Evolutionary conservation across 1,140 invertebrate genomes (phyloP).

Genomic region (Camponotus vicinus): DNA sequence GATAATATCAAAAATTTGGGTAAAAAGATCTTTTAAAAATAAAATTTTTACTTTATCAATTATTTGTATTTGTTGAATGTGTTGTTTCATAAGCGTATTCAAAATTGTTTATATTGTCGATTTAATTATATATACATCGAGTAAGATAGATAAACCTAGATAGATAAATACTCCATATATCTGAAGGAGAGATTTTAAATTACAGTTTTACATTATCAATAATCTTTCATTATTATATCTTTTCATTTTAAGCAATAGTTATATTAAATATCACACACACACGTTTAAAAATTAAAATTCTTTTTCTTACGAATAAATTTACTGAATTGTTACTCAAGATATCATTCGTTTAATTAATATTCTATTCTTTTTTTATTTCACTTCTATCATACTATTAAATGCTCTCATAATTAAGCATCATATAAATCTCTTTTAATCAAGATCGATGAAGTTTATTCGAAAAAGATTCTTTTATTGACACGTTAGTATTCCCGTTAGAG

Average conservation of each 20-base stretch:
- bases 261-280: neutral
- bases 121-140: neutral
- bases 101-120: neutral
- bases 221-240: no score
- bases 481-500: neutral
- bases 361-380: neutral
- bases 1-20: constrained; percentile 19
- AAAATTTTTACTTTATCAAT: neutral
- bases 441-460: neutral
- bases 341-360: constrained; percentile 22
- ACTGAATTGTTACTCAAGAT: neutral
- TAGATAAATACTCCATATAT: no score
- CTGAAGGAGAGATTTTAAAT: no score
- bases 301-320: neutral
- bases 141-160: no score
- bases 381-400: constrained; percentile 6
- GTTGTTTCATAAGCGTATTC: neutral
- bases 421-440: neutral
- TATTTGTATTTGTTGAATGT: neutral
- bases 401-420: neutral
- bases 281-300: constrained; percentile 1
- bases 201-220: no score
- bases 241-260: no score
- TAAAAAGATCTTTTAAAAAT: neutral
- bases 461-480: neutral